A percentile compares a stretch with the other conserved stretches of the same genome.
Evolutionary conservation across 2,797 vertebrate genomes (phyloP).

Genomic region (Octomys mimax): DNA sequence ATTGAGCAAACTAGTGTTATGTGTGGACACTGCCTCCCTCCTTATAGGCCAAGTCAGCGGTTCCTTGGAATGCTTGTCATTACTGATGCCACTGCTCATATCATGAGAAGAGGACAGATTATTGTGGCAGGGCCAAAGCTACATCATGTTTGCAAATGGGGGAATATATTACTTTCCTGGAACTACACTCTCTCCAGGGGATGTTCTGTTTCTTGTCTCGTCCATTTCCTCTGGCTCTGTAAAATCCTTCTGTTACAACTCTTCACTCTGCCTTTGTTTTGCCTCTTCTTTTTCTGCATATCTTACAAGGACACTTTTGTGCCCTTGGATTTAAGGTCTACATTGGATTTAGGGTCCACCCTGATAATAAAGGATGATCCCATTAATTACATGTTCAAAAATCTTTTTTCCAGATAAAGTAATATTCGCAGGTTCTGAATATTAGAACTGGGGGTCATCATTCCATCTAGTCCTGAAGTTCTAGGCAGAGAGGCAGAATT

Average conservation of each 20-base stretch:
- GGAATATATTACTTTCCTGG: background rate
- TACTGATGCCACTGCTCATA: background rate
- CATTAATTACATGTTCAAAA: background rate
- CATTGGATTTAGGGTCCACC: background rate
- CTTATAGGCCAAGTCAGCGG: background rate
- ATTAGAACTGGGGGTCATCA: background rate
- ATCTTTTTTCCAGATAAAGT: background rate
- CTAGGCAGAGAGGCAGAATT: background rate
- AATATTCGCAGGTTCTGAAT: background rate
- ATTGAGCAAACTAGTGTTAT: background rate
- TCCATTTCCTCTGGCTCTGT: background rate
- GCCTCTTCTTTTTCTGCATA: background rate
- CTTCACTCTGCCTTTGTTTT: background rate
- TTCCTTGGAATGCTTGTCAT: background rate
- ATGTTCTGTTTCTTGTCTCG: background rate
- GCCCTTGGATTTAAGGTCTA: background rate
- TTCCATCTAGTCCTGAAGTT: background rate
- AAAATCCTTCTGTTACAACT: background rate
- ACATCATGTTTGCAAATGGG: background rate
- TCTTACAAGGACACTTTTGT: background rate
- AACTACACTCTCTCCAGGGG: background rate
- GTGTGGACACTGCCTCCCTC: background rate
- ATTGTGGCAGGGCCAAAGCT: background rate
- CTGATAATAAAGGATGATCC: background rate
- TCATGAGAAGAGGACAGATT: background rate